These are phyloP conservation scores for Pelochelys cantorii DNA, from an alignment of 2,797 vertebrate genomes.

Conservation along the genomic window DNA sequence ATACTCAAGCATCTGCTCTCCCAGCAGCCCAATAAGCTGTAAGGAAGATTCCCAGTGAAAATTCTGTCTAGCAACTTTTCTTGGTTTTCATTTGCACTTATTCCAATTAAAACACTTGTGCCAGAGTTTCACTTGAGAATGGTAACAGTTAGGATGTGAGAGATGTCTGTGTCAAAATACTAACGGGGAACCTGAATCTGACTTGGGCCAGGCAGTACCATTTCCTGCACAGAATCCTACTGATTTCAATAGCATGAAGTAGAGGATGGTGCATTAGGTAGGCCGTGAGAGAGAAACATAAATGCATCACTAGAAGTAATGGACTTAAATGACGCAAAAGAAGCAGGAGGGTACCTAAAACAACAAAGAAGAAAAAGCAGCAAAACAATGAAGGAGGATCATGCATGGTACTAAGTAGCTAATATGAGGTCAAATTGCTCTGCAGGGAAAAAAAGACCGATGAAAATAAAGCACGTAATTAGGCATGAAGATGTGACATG, in stretches of 20 bases:
- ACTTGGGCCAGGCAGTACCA: not conserved
- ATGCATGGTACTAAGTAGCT: not conserved
- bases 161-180: not conserved
- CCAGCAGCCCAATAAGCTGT: not conserved
- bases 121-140: not conserved
- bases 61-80: not conserved
- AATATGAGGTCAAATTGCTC: not conserved
- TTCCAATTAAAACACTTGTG: too few relatives aligned
- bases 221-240: not conserved
- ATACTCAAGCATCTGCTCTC: not conserved
- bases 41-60: not conserved
- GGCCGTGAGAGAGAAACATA: not conserved
- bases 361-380: accelerated
- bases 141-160: too few relatives aligned
- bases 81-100: not conserved
- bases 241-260: not conserved
- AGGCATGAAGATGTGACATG: not conserved
- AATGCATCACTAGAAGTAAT: accelerated
- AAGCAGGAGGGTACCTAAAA: accelerated
- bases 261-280: not conserved
- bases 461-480: not conserved
- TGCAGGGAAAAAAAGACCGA: not conserved
- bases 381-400: not conserved
- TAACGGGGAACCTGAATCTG: not conserved
- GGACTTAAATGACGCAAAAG: accelerated